Conservation (phyloP, 2,113 vertebrate species). For the Perccottus glenii region DNA sequence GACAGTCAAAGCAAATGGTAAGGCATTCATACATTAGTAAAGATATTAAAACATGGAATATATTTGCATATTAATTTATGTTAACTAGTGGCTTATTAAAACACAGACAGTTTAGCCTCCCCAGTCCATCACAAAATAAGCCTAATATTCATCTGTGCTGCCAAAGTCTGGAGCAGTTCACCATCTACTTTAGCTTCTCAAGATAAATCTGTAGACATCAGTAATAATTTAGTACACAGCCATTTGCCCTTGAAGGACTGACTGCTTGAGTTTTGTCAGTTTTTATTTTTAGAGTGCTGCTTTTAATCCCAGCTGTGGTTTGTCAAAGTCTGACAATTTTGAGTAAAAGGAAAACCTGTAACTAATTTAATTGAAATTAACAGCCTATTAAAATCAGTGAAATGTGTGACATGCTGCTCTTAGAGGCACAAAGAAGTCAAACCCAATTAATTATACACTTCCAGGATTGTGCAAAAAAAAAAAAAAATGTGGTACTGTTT, state of each 20-base stretch:
- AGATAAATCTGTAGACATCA: conserved; percentile 7
- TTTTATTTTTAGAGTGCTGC: neutral
- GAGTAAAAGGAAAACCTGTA: neutral
- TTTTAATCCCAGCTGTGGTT: neutral
- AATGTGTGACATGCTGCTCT: too few relatives aligned
- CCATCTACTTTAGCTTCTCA: conserved; percentile 1
- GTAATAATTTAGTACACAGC: conserved; percentile 10
- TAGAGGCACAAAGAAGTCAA: too few relatives aligned
- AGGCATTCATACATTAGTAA: neutral
- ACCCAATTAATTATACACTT: too few relatives aligned
- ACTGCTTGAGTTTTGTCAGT: neutral
- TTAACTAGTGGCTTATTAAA: neutral
- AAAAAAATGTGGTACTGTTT: too few relatives aligned
- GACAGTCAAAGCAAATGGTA: neutral
- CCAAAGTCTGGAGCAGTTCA: neutral
- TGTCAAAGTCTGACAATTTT: neutral
- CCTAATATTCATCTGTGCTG: neutral
- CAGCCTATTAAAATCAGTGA: too few relatives aligned
- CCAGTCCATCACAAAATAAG: neutral
- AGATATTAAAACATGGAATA: neutral
- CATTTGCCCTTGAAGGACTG: conserved; percentile 10
- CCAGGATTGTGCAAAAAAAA: too few relatives aligned
- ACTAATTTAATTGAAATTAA: too few relatives aligned
- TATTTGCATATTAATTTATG: neutral
- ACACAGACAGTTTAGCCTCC: neutral